Conservation (phyloP, 2,888 invertebrate genomes). For the Eristalis pertinax region DNA sequence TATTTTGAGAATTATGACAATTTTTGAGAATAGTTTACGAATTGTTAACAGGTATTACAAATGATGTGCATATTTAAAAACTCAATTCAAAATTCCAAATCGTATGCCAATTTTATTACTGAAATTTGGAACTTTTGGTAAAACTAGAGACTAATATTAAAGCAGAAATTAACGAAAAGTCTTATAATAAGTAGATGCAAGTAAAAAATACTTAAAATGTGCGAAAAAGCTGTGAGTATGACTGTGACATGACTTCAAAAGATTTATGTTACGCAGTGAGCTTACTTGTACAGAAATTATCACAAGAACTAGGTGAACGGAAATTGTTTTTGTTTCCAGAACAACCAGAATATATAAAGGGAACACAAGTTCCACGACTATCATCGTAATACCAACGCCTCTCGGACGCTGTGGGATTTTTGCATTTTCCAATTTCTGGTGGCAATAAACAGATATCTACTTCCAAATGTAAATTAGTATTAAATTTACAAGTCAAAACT, state of each 20-base stretch:
- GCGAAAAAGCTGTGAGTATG: conserved; percentile 14
- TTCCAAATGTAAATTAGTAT: conserved; percentile 74
- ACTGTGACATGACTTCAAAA: conserved; percentile 1
- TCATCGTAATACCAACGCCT: conserved; percentile 90
- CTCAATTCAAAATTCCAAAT: not conserved
- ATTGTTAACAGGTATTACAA: not conserved
- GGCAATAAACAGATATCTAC: conserved; percentile 86
- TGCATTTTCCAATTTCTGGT: conserved; percentile 85
- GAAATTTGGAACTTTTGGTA: not conserved
- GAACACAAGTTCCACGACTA: conserved; percentile 86
- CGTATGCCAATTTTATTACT: not conserved
- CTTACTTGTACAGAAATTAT: conserved; percentile 84
- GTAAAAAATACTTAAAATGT: not conserved
- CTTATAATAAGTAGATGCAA: not conserved
- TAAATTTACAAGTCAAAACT: not conserved
- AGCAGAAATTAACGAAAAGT: conserved; percentile 1
- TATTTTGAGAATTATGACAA: not conserved
- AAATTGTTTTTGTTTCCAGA: conserved; percentile 94
- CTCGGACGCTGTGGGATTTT: conserved; percentile 76
- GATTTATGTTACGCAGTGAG: conserved; percentile 33
- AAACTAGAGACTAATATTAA: not conserved
- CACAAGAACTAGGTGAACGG: conserved; percentile 87
- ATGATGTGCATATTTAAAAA: not conserved
- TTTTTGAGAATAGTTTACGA: not conserved
- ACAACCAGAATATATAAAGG: conserved; percentile 93